Conservation (phyloP, 2,888 invertebrate genomes). For the Julus scandinavius region DNA sequence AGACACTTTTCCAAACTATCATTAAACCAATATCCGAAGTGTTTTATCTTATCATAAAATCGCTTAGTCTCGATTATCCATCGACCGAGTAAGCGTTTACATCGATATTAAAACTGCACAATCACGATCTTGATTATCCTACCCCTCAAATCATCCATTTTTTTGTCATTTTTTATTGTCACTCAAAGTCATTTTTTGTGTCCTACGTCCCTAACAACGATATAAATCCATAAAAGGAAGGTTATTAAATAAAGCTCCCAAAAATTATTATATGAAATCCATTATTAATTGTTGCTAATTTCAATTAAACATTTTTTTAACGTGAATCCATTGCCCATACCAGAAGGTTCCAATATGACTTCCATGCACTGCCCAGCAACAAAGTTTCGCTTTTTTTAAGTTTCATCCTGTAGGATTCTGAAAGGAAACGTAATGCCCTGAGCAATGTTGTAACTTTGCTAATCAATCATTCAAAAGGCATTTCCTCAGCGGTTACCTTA, state of each 20-base stretch:
- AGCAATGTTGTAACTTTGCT: background rate
- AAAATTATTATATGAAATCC: no score
- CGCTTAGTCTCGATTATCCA: background rate
- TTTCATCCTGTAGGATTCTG: no score
- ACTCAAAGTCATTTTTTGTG: background rate
- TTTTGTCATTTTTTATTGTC: background rate
- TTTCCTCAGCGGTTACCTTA: background rate
- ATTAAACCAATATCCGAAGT: background rate
- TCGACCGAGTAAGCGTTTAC: background rate
- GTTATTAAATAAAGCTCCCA: no score
- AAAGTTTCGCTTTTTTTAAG: no score
- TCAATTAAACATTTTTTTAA: no score
- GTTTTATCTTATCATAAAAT: background rate
- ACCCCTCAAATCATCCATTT: background rate
- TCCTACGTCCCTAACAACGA: background rate
- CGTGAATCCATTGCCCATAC: background rate
- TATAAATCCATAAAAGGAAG: background rate
- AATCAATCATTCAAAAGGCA: background rate
- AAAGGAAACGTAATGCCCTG: no score
- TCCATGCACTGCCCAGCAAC: no score
- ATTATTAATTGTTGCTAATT: no score
- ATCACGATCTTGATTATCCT: background rate
- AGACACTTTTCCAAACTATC: no score
- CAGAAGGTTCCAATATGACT: background rate
- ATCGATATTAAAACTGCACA: background rate